Evolutionary conservation across 2,797 vertebrate genomes (phyloP), one percentile per base, ranked within the genome.

Genomic region (Glyptemys insculpta): DNA sequence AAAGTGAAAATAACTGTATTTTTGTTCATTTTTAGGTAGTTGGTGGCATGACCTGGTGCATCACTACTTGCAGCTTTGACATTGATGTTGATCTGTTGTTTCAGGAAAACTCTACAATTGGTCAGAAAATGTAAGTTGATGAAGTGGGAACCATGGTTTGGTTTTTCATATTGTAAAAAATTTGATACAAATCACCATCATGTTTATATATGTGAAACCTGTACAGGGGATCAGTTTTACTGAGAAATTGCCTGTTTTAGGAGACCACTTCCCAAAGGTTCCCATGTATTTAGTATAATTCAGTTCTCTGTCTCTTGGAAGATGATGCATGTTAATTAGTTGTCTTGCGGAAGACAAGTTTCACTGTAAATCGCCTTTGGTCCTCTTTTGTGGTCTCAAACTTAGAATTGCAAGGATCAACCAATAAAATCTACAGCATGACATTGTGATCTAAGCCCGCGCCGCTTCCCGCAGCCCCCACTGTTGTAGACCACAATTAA

Each of bases 1-100:
- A 4, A 54, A 86, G 21, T 82, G 80, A 76, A 57, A 86, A 86
- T 96, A 92, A 97, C 27, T 2, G 0, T 90, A 34, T 57, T 93
- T 37, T 94, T 94, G 23, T 52, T 91, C 68, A 62, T 92, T 96
- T 90, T 1, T 98, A 99, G 99, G 99, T 99, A 93, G 99, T 99
- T 1, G 99, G 99, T 5, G 99, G 99, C 81, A 99, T 99, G 99
- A 99, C 99, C 3, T 99, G 99, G 99, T 99, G 99, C 93, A 99
- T 99, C 97, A 99, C 99, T 84, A 99, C 99, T 0, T 99, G 99
- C 98, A 99, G 97, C 98, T 99, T 99, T 94, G 99, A 99, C 85
- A 97, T 99, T 7, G 99, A 99, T 0, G 99, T 99, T 76, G 99
- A 99, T 98, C 98, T 99, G 23, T 99, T 99, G 25, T 99, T 99